Evolutionary conservation across 2,113 vertebrate species (phyloP).

Genomic region (Ploceus nigricollis): DNA sequence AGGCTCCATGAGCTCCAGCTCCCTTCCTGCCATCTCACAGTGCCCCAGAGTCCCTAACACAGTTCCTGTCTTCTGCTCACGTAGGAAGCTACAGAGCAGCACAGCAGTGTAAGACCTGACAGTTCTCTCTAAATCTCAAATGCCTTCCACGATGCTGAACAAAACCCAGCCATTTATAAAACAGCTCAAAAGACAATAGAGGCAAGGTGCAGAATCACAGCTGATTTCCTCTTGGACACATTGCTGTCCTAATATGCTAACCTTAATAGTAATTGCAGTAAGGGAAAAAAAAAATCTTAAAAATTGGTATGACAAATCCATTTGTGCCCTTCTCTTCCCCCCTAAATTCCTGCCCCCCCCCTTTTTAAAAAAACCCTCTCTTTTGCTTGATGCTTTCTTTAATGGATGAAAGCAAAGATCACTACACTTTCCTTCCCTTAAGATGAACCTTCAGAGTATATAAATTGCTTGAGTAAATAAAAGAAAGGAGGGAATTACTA

Average conservation of each 20-base stretch:
- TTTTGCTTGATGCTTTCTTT: conserved; percentile 18
- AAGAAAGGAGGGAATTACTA: conserved; percentile 59
- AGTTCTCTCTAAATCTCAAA: background rate
- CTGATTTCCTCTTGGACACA: background rate
- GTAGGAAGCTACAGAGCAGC: fast-evolving
- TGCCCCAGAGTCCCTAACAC: background rate
- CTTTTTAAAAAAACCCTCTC: background rate
- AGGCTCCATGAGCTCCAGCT: background rate
- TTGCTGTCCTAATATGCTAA: background rate
- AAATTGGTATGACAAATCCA: background rate
- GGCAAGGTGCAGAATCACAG: background rate
- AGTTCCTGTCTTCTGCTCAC: background rate
- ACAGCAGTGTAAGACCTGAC: background rate
- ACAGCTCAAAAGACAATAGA: background rate
- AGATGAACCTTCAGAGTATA: conserved; percentile 30
- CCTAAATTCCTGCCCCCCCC: fast-evolving
- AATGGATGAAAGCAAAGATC: background rate
- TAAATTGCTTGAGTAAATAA: conserved; percentile 65
- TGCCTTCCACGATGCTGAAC: background rate
- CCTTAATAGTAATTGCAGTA: background rate
- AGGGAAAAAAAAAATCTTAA: background rate
- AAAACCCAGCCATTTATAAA: background rate
- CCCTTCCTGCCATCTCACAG: background rate
- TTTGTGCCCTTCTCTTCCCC: background rate
- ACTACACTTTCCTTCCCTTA: conserved; percentile 1